phyloP scores from a whole-genome alignment of 2,888 invertebrate species.

The Theretra japonica region DNA sequence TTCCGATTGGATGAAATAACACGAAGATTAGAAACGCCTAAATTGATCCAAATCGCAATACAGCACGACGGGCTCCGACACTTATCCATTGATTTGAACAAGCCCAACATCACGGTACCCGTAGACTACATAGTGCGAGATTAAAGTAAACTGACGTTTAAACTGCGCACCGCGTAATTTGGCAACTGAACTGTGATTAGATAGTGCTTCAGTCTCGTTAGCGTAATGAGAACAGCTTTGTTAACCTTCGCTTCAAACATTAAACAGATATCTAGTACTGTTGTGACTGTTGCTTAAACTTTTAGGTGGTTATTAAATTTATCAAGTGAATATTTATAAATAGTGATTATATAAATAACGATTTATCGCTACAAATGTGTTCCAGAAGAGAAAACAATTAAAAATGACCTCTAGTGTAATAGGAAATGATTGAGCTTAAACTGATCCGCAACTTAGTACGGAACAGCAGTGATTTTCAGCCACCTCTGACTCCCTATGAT shows the following conservation, averaged over 20 bases:
- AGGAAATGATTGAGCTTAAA: no score
- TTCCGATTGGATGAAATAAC: background rate
- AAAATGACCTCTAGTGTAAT: no score
- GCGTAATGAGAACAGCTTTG: constrained; percentile 76
- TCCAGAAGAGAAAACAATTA: no score
- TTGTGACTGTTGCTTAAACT: constrained; percentile 39
- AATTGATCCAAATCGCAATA: background rate
- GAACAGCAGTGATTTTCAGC: no score
- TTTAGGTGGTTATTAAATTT: no score
- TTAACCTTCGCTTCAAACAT: constrained; percentile 71
- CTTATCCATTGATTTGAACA: constrained; percentile 33
- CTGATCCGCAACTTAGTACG: no score
- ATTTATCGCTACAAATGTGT: no score
- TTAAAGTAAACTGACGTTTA: constrained; percentile 79
- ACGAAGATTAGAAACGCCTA: background rate
- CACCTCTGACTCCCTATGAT: no score
- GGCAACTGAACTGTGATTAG: constrained; percentile 82
- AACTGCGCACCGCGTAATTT: constrained; percentile 80
- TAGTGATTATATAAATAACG: no score
- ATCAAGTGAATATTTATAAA: no score
- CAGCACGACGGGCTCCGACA: constrained; percentile 24
- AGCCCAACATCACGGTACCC: constrained; percentile 48
- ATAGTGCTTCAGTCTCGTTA: constrained; percentile 81
- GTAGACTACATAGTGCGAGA: constrained; percentile 63
- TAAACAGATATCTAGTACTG: constrained; percentile 55